Evolutionary conservation across 2,797 vertebrate species (phyloP), one percentile per base, ranked within the genome.

Genomic region (Euthynnus affinis): DNA sequence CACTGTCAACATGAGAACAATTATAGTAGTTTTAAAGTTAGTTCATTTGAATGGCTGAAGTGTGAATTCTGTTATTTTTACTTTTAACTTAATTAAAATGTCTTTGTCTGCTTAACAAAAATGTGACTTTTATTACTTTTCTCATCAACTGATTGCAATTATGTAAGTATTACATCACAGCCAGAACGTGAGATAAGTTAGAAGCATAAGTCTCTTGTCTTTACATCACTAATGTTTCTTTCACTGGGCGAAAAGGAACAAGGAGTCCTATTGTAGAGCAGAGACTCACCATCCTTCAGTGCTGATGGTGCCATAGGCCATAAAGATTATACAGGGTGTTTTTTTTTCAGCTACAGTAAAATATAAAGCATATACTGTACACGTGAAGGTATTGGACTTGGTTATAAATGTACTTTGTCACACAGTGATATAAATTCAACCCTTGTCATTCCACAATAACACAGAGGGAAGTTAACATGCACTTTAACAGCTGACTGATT

Each of bases 401-500:
- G 10, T 61, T 63, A 63, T 18, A 27, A n/a, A 18, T 17, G 2
- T 29, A 18, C 17, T 58, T 22, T 37, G 8, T 29, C 44, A 46
- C 15, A 46, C 44, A 46, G 15, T 46, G 6, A 23, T 23, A 15
- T n/a, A 12, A 14, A 51, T 71, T 65, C 23, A 9, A 1, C 3
- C 9, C 10, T 25, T 34, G 57, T 53, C 2, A 5, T 53, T 9
- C n/a, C 37, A 15, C 17, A 49, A 7, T 17, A 48, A 32, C 37
- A 63, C 23, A 55, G 25, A 49, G 18, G 37, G 27, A 55, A 22
- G 61, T 55, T 42, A 27, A 20, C n/a, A 25, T 17, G 37, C 65
- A 25, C 55, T 3, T 20, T 6, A 70, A 44, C 68, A 71, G 82
- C 65, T 74, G 76, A 78, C 15, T 55, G 66, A 66, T 25, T 68